phyloP scores from a whole-genome alignment of 2,888 invertebrate genomes.

The Agelastica alni region DNA sequence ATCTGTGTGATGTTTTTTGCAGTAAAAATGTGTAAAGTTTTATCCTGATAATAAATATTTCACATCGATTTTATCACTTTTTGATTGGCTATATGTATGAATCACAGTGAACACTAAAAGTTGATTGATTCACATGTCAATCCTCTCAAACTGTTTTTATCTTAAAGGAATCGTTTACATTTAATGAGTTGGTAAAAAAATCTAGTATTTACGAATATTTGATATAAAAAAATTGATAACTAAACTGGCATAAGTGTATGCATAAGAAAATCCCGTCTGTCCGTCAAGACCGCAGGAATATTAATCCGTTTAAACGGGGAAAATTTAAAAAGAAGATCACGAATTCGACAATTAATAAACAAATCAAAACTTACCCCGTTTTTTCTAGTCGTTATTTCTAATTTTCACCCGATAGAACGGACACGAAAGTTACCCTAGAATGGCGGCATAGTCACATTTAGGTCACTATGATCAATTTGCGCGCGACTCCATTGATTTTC shows the following conservation, averaged over 20 bases:
- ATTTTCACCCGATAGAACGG: slow-evolving; percentile 45
- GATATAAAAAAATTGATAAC: too few species aligned
- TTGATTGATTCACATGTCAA: slow-evolving; percentile 25
- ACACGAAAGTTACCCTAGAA: slow-evolving; percentile 52
- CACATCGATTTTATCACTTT: slow-evolving; percentile 9
- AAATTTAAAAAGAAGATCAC: too few species aligned
- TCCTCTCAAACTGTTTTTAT: background rate
- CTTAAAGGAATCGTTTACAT: too few species aligned
- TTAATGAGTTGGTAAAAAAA: too few species aligned
- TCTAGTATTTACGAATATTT: too few species aligned
- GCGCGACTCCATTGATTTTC: slow-evolving; percentile 51
- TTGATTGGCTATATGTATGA: slow-evolving; percentile 1
- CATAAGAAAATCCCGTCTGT: slow-evolving; percentile 15
- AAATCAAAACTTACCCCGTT: slow-evolving; percentile 33
- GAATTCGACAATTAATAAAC: too few species aligned
- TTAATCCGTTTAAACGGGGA: too few species aligned
- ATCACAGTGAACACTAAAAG: slow-evolving; percentile 1
- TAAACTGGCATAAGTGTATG: slow-evolving; percentile 4
- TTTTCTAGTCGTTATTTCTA: slow-evolving; percentile 22
- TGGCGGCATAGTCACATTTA: slow-evolving; percentile 55
- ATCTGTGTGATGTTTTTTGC: too few species aligned
- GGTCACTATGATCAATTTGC: slow-evolving; percentile 53
- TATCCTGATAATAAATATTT: background rate
- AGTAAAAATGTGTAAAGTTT: too few species aligned
- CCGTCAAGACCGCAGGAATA: too few species aligned